phyloP scores from a whole-genome alignment of 2,888 invertebrate species.

The Nasonovia ribisnigri region DNA sequence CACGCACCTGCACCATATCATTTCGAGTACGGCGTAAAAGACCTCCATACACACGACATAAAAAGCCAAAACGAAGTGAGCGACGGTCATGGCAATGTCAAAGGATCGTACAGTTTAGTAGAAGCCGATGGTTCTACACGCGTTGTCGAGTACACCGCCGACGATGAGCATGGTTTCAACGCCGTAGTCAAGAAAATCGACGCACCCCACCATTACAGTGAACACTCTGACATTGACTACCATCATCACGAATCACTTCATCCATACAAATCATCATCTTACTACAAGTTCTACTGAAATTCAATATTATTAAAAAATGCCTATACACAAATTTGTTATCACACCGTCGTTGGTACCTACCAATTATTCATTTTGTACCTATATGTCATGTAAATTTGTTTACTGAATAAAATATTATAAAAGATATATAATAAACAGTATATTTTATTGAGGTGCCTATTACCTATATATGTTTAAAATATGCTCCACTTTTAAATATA shows the following conservation, averaged over 20 bases:
- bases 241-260: not conserved
- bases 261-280: slow-evolving; percentile 35
- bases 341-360: not conserved
- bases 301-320: not conserved
- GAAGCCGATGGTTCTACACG: slow-evolving; percentile 39
- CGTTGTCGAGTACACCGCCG: slow-evolving; percentile 44
- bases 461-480: no score
- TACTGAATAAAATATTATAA: not conserved
- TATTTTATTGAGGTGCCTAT: no score
- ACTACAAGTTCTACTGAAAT: slow-evolving; percentile 18
- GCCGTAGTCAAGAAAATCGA: slow-evolving; percentile 38
- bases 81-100: slow-evolving; percentile 47
- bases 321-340: not conserved
- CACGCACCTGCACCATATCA: slow-evolving; percentile 12
- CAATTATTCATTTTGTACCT: not conserved
- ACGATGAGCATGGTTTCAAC: slow-evolving; percentile 38
- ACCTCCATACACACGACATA: slow-evolving; percentile 34
- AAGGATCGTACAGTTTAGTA: slow-evolving; percentile 46
- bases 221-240: not conserved
- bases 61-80: slow-evolving; percentile 40
- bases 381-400: not conserved
- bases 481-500: no score
- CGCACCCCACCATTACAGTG: not conserved
- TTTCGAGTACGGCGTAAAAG: slow-evolving; percentile 42
- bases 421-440: not conserved